Conservation (phyloP, 2,888 invertebrate genomes). For the Peribatodes rhomboidaria region DNA sequence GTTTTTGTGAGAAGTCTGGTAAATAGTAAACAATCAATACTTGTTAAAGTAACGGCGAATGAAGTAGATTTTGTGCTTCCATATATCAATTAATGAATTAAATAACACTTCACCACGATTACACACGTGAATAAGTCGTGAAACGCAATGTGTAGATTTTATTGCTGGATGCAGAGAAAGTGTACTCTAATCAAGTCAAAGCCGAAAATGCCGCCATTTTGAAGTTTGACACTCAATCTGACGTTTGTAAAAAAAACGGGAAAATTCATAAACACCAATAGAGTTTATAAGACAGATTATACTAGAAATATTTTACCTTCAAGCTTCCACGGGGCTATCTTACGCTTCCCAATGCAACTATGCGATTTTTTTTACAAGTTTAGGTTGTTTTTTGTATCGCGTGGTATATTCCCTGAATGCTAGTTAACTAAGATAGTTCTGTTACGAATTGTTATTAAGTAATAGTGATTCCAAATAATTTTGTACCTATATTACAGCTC, state of each 20-base stretch:
- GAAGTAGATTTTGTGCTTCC: neutral
- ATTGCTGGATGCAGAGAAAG: neutral
- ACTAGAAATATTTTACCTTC: constrained; percentile 68
- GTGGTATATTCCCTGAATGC: constrained; percentile 62
- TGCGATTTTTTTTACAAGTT: constrained; percentile 50
- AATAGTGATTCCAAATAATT: constrained; percentile 74
- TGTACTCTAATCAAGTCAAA: constrained; percentile 6
- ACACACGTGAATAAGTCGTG: neutral
- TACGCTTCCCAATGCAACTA: constrained; percentile 60
- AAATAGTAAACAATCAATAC: neutral
- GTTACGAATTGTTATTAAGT: constrained; percentile 69
- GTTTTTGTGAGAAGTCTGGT: neutral
- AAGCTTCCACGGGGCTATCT: constrained; percentile 68
- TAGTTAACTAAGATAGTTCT: constrained; percentile 68
- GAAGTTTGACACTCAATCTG: constrained; percentile 42
- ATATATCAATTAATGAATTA: neutral
- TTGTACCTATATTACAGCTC: constrained; percentile 76
- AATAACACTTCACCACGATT: neutral
- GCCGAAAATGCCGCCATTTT: constrained; percentile 46
- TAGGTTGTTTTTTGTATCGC: constrained; percentile 50
- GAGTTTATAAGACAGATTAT: constrained; percentile 67
- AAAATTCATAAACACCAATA: constrained; percentile 66
- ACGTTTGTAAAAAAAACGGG: constrained; percentile 66
- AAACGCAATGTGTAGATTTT: neutral
- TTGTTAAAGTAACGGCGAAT: neutral